Evolutionary conservation across 1,140 invertebrate genomes (phyloP).

Genomic region (Probaryconus sp.): DNA sequence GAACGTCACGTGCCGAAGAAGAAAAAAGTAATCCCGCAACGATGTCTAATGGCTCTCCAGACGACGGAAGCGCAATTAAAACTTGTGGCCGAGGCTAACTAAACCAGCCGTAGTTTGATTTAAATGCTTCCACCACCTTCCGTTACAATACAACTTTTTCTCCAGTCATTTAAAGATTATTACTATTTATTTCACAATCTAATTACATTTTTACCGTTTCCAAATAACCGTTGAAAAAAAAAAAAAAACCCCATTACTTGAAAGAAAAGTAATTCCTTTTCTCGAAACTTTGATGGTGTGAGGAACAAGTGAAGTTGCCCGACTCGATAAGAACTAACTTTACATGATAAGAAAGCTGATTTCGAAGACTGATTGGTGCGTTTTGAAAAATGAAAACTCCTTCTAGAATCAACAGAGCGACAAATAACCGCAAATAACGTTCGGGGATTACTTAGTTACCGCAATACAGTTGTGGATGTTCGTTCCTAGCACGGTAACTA

Average conservation of each 20-base stretch:
- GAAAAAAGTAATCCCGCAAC: conserved; percentile 67
- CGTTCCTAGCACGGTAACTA: conserved; percentile 65
- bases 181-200: too few species aligned
- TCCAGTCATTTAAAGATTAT: conserved; percentile 31
- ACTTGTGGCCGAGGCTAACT: conserved; percentile 74
- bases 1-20: conserved; percentile 51
- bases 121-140: conserved; percentile 66
- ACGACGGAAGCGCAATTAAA: conserved; percentile 74
- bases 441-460: conserved; percentile 77
- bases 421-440: conserved; percentile 77
- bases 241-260: too few species aligned
- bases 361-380: conserved; percentile 51
- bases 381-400: conserved; percentile 65
- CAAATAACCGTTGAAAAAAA: background rate
- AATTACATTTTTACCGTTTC: too few species aligned
- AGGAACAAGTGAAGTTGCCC: too few species aligned
- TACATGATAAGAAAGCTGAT: conserved; percentile 1
- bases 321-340: too few species aligned
- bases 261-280: too few species aligned
- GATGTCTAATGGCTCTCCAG: conserved; percentile 71
- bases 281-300: too few species aligned
- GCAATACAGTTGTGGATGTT: conserved; percentile 69
- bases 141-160: conserved; percentile 47
- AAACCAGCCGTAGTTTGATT: conserved; percentile 73
- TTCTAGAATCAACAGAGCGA: conserved; percentile 65